These are phyloP conservation scores for Hippopotamyrus pictus DNA, from an alignment of 2,797 vertebrate species.

Conservation along the genomic window DNA sequence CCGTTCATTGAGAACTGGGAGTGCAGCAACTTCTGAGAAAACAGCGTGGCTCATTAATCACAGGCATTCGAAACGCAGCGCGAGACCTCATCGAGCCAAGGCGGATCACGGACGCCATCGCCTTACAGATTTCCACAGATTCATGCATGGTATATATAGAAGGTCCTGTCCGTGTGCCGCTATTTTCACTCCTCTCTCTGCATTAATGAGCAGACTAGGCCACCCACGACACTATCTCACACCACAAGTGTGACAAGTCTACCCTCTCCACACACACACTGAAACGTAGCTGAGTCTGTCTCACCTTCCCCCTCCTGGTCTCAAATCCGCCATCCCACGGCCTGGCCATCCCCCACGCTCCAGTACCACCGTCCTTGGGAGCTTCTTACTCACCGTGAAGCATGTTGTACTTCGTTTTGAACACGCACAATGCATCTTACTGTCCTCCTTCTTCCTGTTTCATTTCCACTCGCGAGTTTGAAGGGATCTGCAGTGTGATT, in stretches of 20 bases:
- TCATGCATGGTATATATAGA: neutral
- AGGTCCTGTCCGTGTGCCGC: constrained; percentile 9
- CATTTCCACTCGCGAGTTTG: neutral
- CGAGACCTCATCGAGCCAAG: constrained; percentile 4
- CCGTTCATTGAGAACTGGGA: neutral
- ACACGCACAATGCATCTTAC: neutral
- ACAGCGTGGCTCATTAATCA: neutral
- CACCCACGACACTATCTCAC: constrained; percentile 23
- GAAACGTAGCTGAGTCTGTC: constrained; percentile 30
- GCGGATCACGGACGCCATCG: neutral
- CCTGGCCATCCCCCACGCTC: constrained; percentile 39
- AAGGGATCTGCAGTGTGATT: neutral
- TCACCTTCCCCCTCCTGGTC: constrained; percentile 30
- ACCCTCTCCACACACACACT: constrained; percentile 16
- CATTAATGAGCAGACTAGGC: constrained; percentile 15
- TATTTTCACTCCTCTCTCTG: constrained; percentile 24
- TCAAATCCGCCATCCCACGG: constrained; percentile 29
- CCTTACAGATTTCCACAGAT: neutral
- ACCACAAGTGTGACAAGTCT: constrained; percentile 25
- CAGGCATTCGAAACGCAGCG: neutral
- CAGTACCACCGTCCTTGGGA: constrained; percentile 29
- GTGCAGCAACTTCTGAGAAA: neutral
- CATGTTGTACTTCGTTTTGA: constrained; percentile 1
- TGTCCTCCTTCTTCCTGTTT: neutral
- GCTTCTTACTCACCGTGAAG: constrained; percentile 26